phyloP scores from a whole-genome alignment of 2,888 invertebrate species.

The Fragum fragum region DNA sequence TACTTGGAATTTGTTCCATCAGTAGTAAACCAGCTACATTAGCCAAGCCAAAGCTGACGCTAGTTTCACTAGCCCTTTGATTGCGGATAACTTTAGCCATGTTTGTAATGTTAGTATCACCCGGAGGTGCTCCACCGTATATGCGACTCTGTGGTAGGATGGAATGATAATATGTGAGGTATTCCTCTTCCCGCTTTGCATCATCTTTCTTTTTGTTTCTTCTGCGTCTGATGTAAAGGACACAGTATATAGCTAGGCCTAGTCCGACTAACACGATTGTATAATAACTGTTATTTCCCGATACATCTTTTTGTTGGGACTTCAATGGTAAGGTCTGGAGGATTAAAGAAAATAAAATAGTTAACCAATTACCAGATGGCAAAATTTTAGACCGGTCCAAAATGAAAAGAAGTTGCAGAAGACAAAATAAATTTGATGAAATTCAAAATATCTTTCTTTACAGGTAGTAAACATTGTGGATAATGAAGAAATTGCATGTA shows the following conservation, averaged over 20 bases:
- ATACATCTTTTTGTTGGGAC: background rate
- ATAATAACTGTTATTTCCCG: slow-evolving; percentile 22
- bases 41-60: background rate
- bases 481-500: no score
- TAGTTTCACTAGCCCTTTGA: background rate
- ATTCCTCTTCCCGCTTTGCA: slow-evolving; percentile 20
- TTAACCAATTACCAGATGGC: no score
- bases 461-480: no score
- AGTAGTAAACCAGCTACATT: background rate
- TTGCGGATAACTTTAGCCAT: background rate
- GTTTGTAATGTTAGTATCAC: background rate
- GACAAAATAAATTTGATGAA: no score
- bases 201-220: slow-evolving; percentile 10
- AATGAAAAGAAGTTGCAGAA: no score
- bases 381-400: no score
- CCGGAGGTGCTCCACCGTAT: background rate
- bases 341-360: no score
- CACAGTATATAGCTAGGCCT: slow-evolving; percentile 3
- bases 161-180: slow-evolving; percentile 34
- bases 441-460: no score
- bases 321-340: background rate
- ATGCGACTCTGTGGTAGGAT: slow-evolving; percentile 40
- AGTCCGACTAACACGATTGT: slow-evolving; percentile 9
- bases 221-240: background rate
- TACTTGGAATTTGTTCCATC: background rate